Conservation (phyloP, 2,888 invertebrate genomes). For the Micropterix aruncella region DNA sequence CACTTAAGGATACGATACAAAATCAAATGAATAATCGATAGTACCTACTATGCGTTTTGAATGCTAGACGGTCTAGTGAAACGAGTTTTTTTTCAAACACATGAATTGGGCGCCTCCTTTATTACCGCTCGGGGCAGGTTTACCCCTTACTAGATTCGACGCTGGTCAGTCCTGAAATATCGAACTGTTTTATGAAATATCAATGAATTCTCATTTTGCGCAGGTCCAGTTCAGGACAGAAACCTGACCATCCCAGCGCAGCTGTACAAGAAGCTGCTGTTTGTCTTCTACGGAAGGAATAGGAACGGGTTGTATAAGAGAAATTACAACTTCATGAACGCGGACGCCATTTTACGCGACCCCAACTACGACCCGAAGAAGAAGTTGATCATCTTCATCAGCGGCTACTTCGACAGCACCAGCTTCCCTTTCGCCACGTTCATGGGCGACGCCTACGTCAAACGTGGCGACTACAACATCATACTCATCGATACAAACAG, state of each 20-base stretch:
- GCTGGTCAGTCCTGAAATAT: too few relatives aligned
- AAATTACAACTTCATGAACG: conserved; percentile 6
- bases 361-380: conserved; percentile 16
- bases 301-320: neutral
- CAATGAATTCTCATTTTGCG: too few relatives aligned
- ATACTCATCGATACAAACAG: conserved; percentile 19
- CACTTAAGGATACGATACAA: too few relatives aligned
- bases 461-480: conserved; percentile 20
- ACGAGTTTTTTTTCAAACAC: too few relatives aligned
- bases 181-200: too few relatives aligned
- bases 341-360: conserved; percentile 18
- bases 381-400: conserved; percentile 22
- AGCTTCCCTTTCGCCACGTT: conserved; percentile 15
- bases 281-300: neutral
- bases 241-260: neutral
- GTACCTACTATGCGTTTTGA: too few relatives aligned
- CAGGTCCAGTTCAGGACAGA: too few relatives aligned
- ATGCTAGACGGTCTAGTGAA: too few relatives aligned
- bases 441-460: conserved; percentile 17
- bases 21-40: too few relatives aligned
- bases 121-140: too few relatives aligned
- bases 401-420: conserved; percentile 24
- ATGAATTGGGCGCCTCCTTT: too few relatives aligned
- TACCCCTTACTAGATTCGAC: too few relatives aligned
- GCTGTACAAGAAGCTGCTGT: neutral